These are phyloP conservation scores for Cheilosia pagana DNA, from an alignment of 2,888 invertebrate species.

Conservation along the genomic window DNA sequence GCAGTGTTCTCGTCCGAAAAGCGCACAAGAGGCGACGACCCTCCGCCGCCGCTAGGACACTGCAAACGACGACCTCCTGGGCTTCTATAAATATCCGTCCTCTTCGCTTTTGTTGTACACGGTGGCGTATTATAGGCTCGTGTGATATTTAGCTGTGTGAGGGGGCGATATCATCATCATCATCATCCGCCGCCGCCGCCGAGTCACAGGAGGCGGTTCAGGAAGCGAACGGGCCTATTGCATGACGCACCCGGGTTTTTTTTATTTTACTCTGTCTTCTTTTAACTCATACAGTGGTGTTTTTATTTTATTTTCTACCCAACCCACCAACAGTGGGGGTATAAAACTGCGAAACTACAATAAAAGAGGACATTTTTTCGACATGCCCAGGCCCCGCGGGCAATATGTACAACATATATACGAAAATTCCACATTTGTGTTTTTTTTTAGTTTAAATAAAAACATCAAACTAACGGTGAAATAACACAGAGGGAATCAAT, in stretches of 20 bases:
- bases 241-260: slow-evolving; percentile 68
- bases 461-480: slow-evolving; percentile 66
- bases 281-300: slow-evolving; percentile 15
- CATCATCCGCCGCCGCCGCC: neutral
- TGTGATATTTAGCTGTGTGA: slow-evolving; percentile 62
- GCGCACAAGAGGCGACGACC: slow-evolving; percentile 35
- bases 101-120: slow-evolving; percentile 43
- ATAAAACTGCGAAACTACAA: slow-evolving; percentile 58
- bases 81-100: slow-evolving; percentile 68
- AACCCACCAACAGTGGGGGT: neutral
- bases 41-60: slow-evolving; percentile 29
- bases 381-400: slow-evolving; percentile 39
- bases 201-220: slow-evolving; percentile 50
- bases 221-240: slow-evolving; percentile 50
- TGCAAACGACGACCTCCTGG: slow-evolving; percentile 44
- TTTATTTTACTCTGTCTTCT: neutral
- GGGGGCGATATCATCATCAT: slow-evolving; percentile 65
- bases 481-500: slow-evolving; percentile 68
- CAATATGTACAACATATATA: slow-evolving; percentile 16
- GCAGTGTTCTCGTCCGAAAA: slow-evolving; percentile 62
- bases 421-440: slow-evolving; percentile 44
- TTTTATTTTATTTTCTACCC: slow-evolving; percentile 25
- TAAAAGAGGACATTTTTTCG: slow-evolving; percentile 67
- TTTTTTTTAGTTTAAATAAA: slow-evolving; percentile 61
- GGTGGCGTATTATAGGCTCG: slow-evolving; percentile 34